phyloP scores from a whole-genome alignment of 2,113 vertebrate genomes.

The Phalacrocorax aristotelis region DNA sequence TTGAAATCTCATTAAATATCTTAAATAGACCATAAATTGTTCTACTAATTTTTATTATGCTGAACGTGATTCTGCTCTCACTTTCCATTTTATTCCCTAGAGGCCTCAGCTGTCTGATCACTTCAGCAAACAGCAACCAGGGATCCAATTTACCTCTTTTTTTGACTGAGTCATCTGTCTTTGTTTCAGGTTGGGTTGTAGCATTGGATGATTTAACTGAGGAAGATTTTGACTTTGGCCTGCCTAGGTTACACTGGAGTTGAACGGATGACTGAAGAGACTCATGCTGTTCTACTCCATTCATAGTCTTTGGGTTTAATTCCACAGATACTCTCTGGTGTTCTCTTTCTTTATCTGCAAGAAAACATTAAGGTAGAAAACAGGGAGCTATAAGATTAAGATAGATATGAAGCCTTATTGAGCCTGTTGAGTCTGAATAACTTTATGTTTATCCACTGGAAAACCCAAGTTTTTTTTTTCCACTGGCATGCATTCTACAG shows the following conservation, averaged over 20 bases:
- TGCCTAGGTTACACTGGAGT: constrained; percentile 65
- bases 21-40: neutral
- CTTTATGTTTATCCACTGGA: neutral
- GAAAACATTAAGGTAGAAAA: constrained; percentile 45
- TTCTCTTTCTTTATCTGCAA: constrained; percentile 71
- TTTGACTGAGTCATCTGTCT: constrained; percentile 73
- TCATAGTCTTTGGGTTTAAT: constrained; percentile 58
- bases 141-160: constrained; percentile 76
- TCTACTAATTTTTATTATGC: neutral
- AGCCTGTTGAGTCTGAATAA: neutral
- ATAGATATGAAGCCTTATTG: neutral
- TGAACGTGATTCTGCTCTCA: neutral
- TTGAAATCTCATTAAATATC: neutral
- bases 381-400: neutral
- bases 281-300: constrained; percentile 66
- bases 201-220: constrained; percentile 58
- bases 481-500: neutral
- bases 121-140: neutral
- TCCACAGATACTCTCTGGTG: constrained; percentile 67
- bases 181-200: constrained; percentile 63
- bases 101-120: neutral
- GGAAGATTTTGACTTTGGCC: constrained; percentile 72
- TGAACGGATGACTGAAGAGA: constrained; percentile 66
- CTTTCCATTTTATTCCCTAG: neutral
- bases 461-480: neutral